Conservation (phyloP, 2,113 vertebrate species). For the Eretmochelys imbricata region DNA sequence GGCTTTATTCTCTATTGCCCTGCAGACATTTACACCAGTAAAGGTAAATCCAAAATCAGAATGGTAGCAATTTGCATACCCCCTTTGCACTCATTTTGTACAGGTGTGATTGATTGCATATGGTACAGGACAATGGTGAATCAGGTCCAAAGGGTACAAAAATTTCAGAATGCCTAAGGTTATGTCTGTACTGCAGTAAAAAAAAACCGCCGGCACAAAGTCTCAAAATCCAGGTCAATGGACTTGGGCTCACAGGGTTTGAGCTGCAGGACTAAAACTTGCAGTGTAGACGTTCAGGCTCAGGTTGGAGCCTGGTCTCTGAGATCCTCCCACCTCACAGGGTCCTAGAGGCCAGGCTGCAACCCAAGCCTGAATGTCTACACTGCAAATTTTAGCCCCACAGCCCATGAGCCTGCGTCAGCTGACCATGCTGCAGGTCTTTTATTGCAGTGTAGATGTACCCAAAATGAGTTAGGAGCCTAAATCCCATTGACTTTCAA, state of each 20-base stretch:
- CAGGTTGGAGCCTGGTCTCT: neutral
- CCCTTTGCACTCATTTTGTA: neutral
- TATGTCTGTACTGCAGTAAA: neutral
- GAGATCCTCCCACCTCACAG: neutral
- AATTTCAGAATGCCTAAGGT: neutral
- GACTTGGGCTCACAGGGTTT: neutral
- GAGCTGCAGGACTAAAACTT: neutral
- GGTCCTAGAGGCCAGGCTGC: neutral
- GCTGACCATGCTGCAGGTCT: neutral
- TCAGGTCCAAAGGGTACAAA: neutral
- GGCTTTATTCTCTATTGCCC: neutral
- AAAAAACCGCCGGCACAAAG: neutral
- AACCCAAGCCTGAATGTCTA: neutral
- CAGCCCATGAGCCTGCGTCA: neutral
- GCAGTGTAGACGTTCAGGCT: neutral
- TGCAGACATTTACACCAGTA: neutral
- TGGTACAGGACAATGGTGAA: neutral
- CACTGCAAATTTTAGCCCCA: neutral
- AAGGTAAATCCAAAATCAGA: neutral
- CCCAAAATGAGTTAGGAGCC: neutral
- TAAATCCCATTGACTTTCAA: neutral
- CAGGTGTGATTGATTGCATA: neutral
- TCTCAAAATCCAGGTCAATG: neutral
- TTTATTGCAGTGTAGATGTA: neutral
- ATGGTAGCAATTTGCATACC: neutral